Base-by-base conservation (phyloP, 2,113 vertebrate species). In the Petromus typicus region DNA sequence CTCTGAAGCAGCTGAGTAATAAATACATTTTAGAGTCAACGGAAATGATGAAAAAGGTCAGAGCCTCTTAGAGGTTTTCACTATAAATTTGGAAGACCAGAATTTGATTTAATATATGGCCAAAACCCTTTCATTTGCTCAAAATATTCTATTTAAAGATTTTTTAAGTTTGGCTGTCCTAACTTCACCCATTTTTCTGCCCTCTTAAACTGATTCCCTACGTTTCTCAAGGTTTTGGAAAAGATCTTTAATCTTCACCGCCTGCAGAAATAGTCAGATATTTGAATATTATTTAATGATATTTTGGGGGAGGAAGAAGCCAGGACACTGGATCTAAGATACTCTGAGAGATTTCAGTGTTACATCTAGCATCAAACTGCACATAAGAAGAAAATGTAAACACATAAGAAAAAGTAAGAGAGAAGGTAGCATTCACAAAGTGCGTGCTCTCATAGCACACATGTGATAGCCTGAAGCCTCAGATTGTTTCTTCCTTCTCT, bases 401-500 rank as follows among this genome's bases (percentile, higher is more conserved):
- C 94, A 96, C 92, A 69, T 63, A 88, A 89, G 61, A 94, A 96
- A 98, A 96, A 95, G 95, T 85, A 30, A 37, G 30, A 6, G 45
- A 94, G 40, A 86, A 96, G 48, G 69, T 11, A 97, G 91, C 95
- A 96, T 96, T 97, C 84, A 67, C 81, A 95, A 95, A 95, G 56
- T 92, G 48, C 69, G 75, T 96, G 86, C 96, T 95, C 91, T 97
- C 66, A 93, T 86, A 95, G 96, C 97, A 96, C 91, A 96, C 45
- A 95, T 91, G 96, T 93, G 57, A 76, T 54, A 96, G 73, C 61
- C 88, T 45, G 66, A 94, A 96, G 86, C 86, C 92, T 96, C 90
- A 95, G 94, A 96, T 94, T 90, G n/a, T 90, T 95, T 94, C 89
- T 90, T 96, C 94, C 98, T 97, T 95, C 97, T 93, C 91, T 97